Conservation (phyloP, 2,888 invertebrate genomes). For the Orthosia gothica region DNA sequence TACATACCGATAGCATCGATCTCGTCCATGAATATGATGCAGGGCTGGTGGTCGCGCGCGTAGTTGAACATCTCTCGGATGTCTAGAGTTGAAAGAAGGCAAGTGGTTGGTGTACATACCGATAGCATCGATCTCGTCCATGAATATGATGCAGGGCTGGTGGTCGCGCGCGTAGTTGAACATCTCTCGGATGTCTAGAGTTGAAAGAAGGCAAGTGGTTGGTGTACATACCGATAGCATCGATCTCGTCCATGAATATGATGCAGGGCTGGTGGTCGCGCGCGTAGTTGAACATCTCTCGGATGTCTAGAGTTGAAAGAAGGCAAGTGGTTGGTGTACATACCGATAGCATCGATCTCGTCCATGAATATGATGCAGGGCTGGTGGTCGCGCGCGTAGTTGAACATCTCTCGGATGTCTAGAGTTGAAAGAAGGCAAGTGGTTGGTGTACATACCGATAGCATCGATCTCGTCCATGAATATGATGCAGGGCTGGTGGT, state of each 20-base stretch:
- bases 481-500: constrained; percentile 99
- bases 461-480: constrained; percentile 99
- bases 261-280: constrained; percentile 99
- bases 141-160: constrained; percentile 99
- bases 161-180: constrained; percentile 99
- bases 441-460: constrained; percentile 93
- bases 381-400: constrained; percentile 99
- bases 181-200: constrained; percentile 99
- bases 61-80: constrained; percentile 99
- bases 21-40: constrained; percentile 99
- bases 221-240: constrained; percentile 96
- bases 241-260: constrained; percentile 99
- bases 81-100: not conserved
- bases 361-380: constrained; percentile 99
- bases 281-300: constrained; percentile 99
- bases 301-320: constrained; percentile 93
- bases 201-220: too few species aligned
- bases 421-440: too few species aligned
- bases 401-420: constrained; percentile 99
- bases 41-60: constrained; percentile 99
- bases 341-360: constrained; percentile 99
- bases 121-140: constrained; percentile 99
- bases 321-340: constrained; percentile 42
- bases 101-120: constrained; percentile 90
- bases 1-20: constrained; percentile 98